Percentiles rank a stretch among this genome's conserved stretches.
Evolutionary conservation across 2,113 vertebrate genomes (phyloP).

Genomic region (Phalacrocorax pelagicus): DNA sequence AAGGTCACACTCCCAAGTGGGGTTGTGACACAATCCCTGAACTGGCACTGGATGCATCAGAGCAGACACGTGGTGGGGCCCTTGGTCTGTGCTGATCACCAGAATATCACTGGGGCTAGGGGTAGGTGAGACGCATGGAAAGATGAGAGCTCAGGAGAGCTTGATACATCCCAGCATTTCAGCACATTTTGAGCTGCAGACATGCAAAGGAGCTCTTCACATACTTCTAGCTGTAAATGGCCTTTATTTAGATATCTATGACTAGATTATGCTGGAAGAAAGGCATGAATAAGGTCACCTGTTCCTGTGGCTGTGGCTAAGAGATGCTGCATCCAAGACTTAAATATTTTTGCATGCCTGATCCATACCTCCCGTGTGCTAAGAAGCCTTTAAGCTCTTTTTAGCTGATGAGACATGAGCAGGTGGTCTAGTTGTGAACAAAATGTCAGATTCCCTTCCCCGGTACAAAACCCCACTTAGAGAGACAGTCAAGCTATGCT

Average conservation of each 20-base stretch:
- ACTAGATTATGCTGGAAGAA: neutral
- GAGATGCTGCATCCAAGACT: neutral
- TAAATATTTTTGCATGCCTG: slow-evolving; percentile 49
- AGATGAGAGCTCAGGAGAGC: neutral
- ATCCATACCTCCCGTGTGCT: slow-evolving; percentile 29
- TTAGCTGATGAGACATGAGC: slow-evolving; percentile 60
- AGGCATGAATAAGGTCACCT: neutral
- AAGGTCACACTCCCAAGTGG: neutral
- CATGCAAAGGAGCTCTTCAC: neutral
- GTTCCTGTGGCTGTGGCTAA: neutral
- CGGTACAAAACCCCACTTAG: slow-evolving; percentile 61
- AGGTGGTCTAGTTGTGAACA: slow-evolving; percentile 67
- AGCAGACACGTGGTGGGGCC: slow-evolving; percentile 5
- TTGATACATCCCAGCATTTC: neutral
- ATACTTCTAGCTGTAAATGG: neutral
- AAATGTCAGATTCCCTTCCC: slow-evolving; percentile 61
- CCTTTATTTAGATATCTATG: neutral
- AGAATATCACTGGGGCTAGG: neutral
- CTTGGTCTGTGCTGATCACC: neutral
- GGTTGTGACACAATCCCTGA: neutral
- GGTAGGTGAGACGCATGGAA: accelerated
- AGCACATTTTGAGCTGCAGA: neutral
- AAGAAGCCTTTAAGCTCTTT: slow-evolving; percentile 64
- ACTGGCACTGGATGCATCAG: neutral
- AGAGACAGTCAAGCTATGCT: slow-evolving; percentile 59